Evolutionary conservation across 1,140 invertebrate species (phyloP).

Genomic region (Ptiloglossa arizonensis): DNA sequence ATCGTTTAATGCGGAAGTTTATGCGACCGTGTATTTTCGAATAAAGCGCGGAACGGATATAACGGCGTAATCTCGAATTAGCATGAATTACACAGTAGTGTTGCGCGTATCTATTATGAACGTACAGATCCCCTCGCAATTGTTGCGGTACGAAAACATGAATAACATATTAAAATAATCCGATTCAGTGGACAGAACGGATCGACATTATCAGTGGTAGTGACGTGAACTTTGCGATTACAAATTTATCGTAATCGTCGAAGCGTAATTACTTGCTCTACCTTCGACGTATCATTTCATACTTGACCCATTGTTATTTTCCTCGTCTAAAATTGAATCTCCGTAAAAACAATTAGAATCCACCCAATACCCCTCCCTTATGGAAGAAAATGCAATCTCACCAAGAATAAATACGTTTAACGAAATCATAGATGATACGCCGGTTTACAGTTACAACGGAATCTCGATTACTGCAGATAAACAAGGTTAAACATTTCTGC

Average conservation of each 20-base stretch:
- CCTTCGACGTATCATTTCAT: not conserved
- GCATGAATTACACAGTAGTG: conserved; percentile 53
- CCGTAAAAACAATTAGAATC: not conserved
- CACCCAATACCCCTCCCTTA: too few species aligned
- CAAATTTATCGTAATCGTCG: conserved; percentile 30
- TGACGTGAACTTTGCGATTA: conserved; percentile 25
- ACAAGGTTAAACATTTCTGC: too few species aligned
- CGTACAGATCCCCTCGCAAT: conserved; percentile 30
- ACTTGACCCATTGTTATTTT: conserved; percentile 4
- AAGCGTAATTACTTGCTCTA: conserved; percentile 12
- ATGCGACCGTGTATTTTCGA: conserved; percentile 32
- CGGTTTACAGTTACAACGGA: too few species aligned
- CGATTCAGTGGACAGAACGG: conserved; percentile 23
- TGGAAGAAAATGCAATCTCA: not conserved
- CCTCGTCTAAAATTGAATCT: not conserved
- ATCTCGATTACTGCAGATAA: too few species aligned
- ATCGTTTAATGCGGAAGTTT: conserved; percentile 48
- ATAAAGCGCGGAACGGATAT: conserved; percentile 28
- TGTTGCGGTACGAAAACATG: conserved; percentile 21
- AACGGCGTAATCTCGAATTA: conserved; percentile 60
- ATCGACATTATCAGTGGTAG: conserved; percentile 25
- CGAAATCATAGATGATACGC: too few species aligned
- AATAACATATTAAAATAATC: conserved; percentile 56
- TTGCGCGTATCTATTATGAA: conserved; percentile 43
- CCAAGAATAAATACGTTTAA: too few species aligned